These are phyloP conservation scores for Botrylloides violaceus DNA, from an alignment of 23 tunicate genomes.

Conservation along the genomic window DNA sequence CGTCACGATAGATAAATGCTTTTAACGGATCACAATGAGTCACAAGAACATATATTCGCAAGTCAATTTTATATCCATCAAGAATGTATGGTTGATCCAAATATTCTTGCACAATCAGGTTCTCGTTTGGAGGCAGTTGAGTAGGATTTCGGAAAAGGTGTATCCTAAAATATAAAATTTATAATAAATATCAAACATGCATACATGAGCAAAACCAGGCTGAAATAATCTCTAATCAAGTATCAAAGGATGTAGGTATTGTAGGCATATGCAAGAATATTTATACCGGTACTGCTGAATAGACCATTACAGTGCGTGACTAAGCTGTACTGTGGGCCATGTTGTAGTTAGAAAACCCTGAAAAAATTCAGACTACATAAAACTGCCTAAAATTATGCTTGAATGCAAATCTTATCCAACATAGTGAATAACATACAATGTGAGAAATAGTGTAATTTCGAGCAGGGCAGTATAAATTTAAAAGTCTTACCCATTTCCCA, in stretches of 20 bases:
- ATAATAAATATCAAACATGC: background rate
- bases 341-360: background rate
- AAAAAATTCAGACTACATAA: no score
- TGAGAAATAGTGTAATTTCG: no score
- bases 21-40: constrained; percentile 84
- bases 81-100: constrained; percentile 62
- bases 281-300: background rate
- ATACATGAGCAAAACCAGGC: no score
- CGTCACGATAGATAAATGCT: constrained; percentile 67
- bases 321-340: background rate
- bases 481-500: constrained; percentile 77
- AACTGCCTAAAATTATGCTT: no score
- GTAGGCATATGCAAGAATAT: background rate
- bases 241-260: background rate
- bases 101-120: constrained; percentile 81
- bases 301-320: background rate
- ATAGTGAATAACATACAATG: no score
- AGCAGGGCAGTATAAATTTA: no score
- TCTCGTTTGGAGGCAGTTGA: constrained; percentile 46
- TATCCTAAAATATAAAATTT: constrained; percentile 31
- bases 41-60: constrained; percentile 63
- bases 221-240: no score
- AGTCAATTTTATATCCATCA: constrained; percentile 78
- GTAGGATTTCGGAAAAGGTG: constrained; percentile 60
- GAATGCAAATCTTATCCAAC: no score